A percentile compares a stretch with the other conserved stretches of the same genome.
Evolutionary conservation across 2,888 invertebrate species (phyloP).

Genomic region (Eremobia ochroleuca): DNA sequence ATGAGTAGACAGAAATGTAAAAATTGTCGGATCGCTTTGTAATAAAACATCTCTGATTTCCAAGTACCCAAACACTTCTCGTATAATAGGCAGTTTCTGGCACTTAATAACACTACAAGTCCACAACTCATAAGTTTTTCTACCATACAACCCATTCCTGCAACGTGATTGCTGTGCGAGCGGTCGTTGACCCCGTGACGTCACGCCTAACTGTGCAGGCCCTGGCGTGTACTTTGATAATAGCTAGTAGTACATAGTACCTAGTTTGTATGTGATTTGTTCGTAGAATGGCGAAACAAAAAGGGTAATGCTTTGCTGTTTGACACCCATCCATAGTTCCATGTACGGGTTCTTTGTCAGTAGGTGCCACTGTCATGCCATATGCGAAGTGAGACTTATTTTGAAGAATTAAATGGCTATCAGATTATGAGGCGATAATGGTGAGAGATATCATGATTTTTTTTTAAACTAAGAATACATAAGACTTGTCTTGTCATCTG

Average conservation of each 20-base stretch:
- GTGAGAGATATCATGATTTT: not conserved
- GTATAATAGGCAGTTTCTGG: conserved; percentile 35
- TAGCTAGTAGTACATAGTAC: conserved; percentile 37
- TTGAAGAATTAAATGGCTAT: not conserved
- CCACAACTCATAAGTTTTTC: conserved; percentile 52
- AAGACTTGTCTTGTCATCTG: not conserved
- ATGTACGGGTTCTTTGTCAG: not conserved
- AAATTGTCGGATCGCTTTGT: not conserved
- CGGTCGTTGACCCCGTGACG: conserved; percentile 75
- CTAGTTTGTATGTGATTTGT: conserved; percentile 50
- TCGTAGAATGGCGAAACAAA: conserved; percentile 28
- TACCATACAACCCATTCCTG: conserved; percentile 65
- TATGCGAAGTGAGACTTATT: not conserved
- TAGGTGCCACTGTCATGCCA: not conserved
- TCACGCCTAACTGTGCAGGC: conserved; percentile 75
- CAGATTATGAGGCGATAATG: not conserved
- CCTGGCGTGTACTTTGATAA: conserved; percentile 62
- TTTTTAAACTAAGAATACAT: not conserved
- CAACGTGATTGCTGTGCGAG: conserved; percentile 64
- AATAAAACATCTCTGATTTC: not conserved
- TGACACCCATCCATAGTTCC: conserved; percentile 17
- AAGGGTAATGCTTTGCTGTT: conserved; percentile 17
- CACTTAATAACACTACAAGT: conserved; percentile 53
- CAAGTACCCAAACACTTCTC: conserved; percentile 10
- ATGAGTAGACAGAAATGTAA: not conserved